Evolutionary conservation across 2,888 invertebrate genomes (phyloP).

Genomic region (Nemotelus pantherinus): DNA sequence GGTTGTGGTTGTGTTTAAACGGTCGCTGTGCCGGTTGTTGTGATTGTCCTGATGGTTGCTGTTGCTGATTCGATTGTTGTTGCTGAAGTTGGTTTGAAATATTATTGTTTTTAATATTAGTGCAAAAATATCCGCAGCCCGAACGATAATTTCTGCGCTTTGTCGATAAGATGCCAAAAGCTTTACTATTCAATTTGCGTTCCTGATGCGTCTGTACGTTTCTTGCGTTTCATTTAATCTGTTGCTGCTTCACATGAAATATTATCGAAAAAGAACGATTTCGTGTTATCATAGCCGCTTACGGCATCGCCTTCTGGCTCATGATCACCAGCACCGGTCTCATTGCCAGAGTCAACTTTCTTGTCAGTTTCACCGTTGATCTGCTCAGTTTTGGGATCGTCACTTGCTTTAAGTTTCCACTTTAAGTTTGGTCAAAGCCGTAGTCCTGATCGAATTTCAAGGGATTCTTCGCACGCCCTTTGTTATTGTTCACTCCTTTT

Average conservation of each 20-base stretch:
- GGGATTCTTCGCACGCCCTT: slow-evolving; percentile 70
- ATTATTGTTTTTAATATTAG: slow-evolving; percentile 31
- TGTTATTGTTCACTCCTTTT: slow-evolving; percentile 67
- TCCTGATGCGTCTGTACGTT: slow-evolving; percentile 93
- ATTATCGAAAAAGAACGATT: slow-evolving; percentile 99
- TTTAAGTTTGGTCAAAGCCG: slow-evolving; percentile 95
- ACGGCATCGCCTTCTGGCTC: slow-evolving; percentile 80
- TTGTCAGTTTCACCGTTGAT: slow-evolving; percentile 77
- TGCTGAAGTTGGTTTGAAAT: slow-evolving; percentile 44
- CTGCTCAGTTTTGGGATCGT: slow-evolving; percentile 68
- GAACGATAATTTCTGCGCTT: slow-evolving; percentile 78
- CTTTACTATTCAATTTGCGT: slow-evolving; percentile 94
- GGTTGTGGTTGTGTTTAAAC: slow-evolving; percentile 50
- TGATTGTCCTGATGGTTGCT: slow-evolving; percentile 57
- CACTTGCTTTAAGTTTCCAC: slow-evolving; percentile 83
- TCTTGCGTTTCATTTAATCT: slow-evolving; percentile 86
- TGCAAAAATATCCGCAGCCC: slow-evolving; percentile 68
- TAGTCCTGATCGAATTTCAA: slow-evolving; percentile 96
- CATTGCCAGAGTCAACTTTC: slow-evolving; percentile 90
- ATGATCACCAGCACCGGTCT: slow-evolving; percentile 85
- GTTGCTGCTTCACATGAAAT: slow-evolving; percentile 96
- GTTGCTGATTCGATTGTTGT: slow-evolving; percentile 56
- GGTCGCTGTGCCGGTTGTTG: slow-evolving; percentile 50
- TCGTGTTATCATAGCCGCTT: slow-evolving; percentile 92
- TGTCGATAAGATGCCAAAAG: slow-evolving; percentile 91